phyloP scores from a whole-genome alignment of 2,797 vertebrate genomes.

The Loriculus beryllinus region DNA sequence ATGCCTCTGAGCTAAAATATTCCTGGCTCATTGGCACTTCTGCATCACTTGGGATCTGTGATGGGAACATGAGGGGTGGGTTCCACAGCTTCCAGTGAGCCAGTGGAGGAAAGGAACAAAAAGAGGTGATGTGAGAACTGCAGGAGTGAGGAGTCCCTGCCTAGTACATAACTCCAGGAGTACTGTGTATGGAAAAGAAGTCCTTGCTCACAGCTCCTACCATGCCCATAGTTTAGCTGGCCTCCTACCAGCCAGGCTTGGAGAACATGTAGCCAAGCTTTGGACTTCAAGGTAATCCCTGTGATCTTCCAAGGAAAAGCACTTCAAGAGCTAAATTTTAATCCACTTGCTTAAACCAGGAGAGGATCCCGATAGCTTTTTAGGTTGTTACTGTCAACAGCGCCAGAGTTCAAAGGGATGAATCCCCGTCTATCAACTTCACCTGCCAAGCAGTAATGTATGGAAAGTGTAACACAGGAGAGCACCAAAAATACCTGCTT shows the following conservation, averaged over 20 bases:
- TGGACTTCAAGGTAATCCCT: neutral
- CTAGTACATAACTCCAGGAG: neutral
- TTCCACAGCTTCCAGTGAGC: neutral
- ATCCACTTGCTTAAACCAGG: slow-evolving; percentile 16
- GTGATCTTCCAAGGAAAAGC: slow-evolving; percentile 19
- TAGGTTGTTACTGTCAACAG: neutral
- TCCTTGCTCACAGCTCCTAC: neutral
- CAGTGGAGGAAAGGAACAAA: neutral
- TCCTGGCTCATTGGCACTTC: neutral
- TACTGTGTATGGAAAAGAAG: neutral
- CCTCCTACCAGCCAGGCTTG: neutral
- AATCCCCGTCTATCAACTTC: neutral
- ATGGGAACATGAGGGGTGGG: neutral
- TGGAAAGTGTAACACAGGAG: neutral
- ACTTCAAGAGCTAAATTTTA: neutral
- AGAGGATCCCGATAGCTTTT: neutral
- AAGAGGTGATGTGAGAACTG: neutral
- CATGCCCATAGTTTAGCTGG: neutral
- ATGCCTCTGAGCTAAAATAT: neutral
- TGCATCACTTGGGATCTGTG: neutral
- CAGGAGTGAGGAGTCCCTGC: neutral
- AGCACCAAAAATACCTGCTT: neutral
- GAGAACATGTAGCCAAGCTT: neutral
- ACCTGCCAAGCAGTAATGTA: neutral
- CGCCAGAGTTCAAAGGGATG: neutral